Evolutionary conservation across 2,888 invertebrate genomes (phyloP).

Genomic region (Mayetiola destructor): DNA sequence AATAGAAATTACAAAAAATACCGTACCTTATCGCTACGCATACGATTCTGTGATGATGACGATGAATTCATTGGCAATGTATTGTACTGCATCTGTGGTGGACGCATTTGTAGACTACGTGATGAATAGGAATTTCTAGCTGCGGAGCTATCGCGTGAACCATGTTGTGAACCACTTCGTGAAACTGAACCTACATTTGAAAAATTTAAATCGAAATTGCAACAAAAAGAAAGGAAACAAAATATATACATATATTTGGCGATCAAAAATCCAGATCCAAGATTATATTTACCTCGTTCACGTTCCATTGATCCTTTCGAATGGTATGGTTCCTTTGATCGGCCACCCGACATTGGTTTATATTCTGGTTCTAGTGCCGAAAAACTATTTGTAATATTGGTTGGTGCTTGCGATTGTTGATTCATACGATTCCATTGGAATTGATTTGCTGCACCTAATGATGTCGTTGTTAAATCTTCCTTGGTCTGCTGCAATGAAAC

Average conservation of each 20-base stretch:
- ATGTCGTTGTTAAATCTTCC: not conserved
- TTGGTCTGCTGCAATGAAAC: not conserved
- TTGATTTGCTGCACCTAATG: conserved; percentile 3
- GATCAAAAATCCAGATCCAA: not conserved
- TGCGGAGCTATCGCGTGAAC: conserved; percentile 35
- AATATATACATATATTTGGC: not conserved
- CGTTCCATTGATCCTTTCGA: conserved; percentile 32
- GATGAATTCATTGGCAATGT: conserved; percentile 13
- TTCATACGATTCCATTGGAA: conserved; percentile 7
- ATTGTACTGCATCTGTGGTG: not conserved
- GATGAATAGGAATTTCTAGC: conserved; percentile 25
- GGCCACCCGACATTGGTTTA: conserved; percentile 22
- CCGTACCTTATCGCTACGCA: conserved; percentile 3
- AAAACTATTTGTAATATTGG: conserved; percentile 11
- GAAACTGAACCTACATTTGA: conserved; percentile 39
- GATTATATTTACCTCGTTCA: conserved; percentile 23
- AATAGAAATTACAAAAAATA: not conserved
- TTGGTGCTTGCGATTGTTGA: not conserved
- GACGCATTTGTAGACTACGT: conserved; percentile 13
- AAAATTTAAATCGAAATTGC: conserved; percentile 13
- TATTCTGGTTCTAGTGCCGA: conserved; percentile 10
- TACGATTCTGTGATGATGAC: conserved; percentile 17
- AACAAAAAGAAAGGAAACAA: not conserved
- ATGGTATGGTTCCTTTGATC: conserved; percentile 21
- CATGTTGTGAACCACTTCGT: conserved; percentile 44